These are phyloP conservation scores for Osmoderma eremita DNA, from an alignment of 2,888 invertebrate species.

Conservation along the genomic window DNA sequence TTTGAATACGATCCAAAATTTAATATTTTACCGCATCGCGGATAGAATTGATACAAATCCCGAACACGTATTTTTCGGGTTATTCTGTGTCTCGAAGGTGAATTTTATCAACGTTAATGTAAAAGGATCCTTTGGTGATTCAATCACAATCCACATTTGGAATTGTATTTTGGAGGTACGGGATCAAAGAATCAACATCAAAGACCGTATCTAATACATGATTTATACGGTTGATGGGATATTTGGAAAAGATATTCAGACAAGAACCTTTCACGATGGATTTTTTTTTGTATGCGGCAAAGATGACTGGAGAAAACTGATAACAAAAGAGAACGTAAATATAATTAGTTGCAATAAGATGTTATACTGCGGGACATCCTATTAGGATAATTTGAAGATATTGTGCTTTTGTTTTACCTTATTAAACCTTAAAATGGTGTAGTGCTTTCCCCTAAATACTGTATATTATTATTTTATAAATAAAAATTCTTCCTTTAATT, in stretches of 20 bases:
- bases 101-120: conserved; percentile 12
- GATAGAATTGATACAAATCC: not conserved
- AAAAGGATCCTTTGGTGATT: not conserved
- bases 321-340: no score
- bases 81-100: not conserved
- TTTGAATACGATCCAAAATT: no score
- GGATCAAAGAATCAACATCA: conserved; percentile 17
- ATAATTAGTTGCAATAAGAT: no score
- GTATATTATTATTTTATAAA: no score
- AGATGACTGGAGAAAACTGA: no score
- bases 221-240: conserved; percentile 18
- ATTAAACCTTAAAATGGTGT: no score
- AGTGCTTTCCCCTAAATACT: no score
- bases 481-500: no score
- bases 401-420: no score
- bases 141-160: conserved; percentile 10
- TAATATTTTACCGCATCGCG: not conserved
- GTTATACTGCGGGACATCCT: no score
- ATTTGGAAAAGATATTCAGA: not conserved
- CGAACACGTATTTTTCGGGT: not conserved
- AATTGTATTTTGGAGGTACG: conserved; percentile 13
- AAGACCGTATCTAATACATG: conserved; percentile 10
- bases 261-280: not conserved
- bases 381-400: no score
- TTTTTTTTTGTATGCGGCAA: no score